phyloP scores from a whole-genome alignment of 1,140 invertebrate genomes.

The Centruroides vittatus region DNA sequence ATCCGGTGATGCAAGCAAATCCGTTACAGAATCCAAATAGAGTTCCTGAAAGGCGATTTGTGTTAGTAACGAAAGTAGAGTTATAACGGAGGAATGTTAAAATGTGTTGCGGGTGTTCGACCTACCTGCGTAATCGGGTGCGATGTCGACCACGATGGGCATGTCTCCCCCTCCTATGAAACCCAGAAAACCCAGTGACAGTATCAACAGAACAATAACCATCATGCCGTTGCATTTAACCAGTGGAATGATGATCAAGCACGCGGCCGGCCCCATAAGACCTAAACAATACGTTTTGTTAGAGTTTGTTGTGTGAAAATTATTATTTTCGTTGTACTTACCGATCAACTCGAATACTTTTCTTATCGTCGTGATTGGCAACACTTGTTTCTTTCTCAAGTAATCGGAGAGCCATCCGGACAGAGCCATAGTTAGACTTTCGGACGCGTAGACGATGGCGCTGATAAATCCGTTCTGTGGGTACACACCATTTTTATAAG shows the following conservation, averaged over 20 bases:
- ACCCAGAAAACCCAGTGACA: slow-evolving; percentile 16
- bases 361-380: slow-evolving; percentile 15
- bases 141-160: slow-evolving; percentile 43
- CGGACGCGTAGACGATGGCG: slow-evolving; percentile 17
- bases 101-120: not conserved
- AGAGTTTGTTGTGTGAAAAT: not conserved
- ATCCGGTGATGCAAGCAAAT: slow-evolving; percentile 27
- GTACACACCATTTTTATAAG: not conserved
- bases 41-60: slow-evolving; percentile 33
- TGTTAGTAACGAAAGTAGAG: not conserved
- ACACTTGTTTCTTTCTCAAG: slow-evolving; percentile 6
- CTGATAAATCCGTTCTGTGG: slow-evolving; percentile 21
- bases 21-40: slow-evolving; percentile 53
- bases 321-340: not conserved
- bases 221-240: slow-evolving; percentile 10
- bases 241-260: slow-evolving; percentile 15
- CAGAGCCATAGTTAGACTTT: slow-evolving; percentile 15
- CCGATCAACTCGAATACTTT: slow-evolving; percentile 21
- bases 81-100: not conserved
- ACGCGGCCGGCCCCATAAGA: slow-evolving; percentile 14
- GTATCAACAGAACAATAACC: slow-evolving; percentile 14
- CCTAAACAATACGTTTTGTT: slow-evolving; percentile 1
- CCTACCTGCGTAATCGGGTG: slow-evolving; percentile 51
- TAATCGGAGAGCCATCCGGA: slow-evolving; percentile 17
- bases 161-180: slow-evolving; percentile 19